Base-by-base conservation (phyloP, 2,797 vertebrate genomes). In the Poecilia velifera region DNA sequence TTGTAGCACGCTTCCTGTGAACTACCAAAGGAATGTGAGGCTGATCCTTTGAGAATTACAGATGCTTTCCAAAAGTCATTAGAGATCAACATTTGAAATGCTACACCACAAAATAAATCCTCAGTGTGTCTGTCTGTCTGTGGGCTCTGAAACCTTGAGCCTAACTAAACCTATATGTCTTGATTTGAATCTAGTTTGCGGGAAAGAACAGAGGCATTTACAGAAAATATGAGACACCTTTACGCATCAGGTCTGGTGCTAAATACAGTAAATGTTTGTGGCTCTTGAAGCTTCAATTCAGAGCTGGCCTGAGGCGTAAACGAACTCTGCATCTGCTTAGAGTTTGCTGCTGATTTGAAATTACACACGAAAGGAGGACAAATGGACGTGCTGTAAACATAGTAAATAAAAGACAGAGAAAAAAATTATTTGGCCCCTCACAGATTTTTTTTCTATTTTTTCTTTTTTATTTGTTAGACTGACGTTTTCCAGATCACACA, bases 1-100 rank as follows among this genome's bases (percentile, higher is more conserved):
- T 95, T 95, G 94, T 95, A 76, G 46, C 76, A 90, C 84, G 87
- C 88, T 94, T 95, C 94, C 94, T 94, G 92, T 94, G 91, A 95
- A 94, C 92, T 82, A 90, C 86, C 84, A 84, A 71, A 92, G 86
- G 92, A 95, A 95, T 95, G 90, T 74, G 82, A 88, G 75, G 74
- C 84, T 86, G 84, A 85, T 83, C 87, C 91, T 92, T 93, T 92
- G 85, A 89, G 89, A 92, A 86, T 89, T 81, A 87, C 86, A 81
- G 82, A 91, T 18, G 49, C 83, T 82, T 86, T 93, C 78, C 88
- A 83, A 91, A 87, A 90, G 80, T 86, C 84, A 87, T 89, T 77
- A 79, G 88, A 46, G 85, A 90, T 85, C 28, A 28, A 34, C 13
- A 62, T 34, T 14, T 88, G 82, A 91, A 92, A 90, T 76, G 73